Conservation (phyloP, 2,113 vertebrate species). For the Cyprinus carpio region DNA sequence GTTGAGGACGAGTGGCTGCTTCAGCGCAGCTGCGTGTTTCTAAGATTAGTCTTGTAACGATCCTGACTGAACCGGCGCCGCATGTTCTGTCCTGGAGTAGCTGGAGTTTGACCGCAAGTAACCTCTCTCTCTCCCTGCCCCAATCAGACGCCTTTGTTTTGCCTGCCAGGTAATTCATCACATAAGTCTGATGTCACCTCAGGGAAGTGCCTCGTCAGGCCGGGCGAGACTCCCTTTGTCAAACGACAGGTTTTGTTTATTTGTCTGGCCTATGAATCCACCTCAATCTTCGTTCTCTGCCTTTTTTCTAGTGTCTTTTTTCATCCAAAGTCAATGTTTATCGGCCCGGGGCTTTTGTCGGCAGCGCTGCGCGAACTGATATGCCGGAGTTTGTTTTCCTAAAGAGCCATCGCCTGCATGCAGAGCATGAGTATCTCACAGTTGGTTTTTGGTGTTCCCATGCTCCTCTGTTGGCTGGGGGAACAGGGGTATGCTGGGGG, state of each 20-base stretch:
- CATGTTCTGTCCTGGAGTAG: conserved; percentile 7
- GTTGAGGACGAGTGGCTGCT: not conserved
- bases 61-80: conserved; percentile 23
- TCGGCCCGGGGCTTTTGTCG: conserved; percentile 29
- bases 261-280: conserved; percentile 33
- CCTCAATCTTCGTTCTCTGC: conserved; percentile 7
- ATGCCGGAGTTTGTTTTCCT: conserved; percentile 23
- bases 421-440: conserved; percentile 4
- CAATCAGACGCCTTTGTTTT: conserved; percentile 48
- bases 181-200: conserved; percentile 43
- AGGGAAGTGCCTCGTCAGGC: conserved; percentile 31
- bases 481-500: not conserved
- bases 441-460: conserved; percentile 20
- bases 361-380: conserved; percentile 6
- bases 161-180: conserved; percentile 52
- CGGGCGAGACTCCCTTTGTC: conserved; percentile 45
- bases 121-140: conserved; percentile 28
- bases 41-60: conserved; percentile 24
- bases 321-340: conserved; percentile 50
- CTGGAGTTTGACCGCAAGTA: conserved; percentile 49
- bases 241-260: conserved; percentile 37
- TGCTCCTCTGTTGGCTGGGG: not conserved
- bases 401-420: not conserved
- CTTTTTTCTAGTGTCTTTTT: conserved; percentile 28
- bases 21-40: conserved; percentile 16